Evolutionary conservation across 2,113 vertebrate genomes (phyloP).

Genomic region (Nothocercus nigrocapillus): DNA sequence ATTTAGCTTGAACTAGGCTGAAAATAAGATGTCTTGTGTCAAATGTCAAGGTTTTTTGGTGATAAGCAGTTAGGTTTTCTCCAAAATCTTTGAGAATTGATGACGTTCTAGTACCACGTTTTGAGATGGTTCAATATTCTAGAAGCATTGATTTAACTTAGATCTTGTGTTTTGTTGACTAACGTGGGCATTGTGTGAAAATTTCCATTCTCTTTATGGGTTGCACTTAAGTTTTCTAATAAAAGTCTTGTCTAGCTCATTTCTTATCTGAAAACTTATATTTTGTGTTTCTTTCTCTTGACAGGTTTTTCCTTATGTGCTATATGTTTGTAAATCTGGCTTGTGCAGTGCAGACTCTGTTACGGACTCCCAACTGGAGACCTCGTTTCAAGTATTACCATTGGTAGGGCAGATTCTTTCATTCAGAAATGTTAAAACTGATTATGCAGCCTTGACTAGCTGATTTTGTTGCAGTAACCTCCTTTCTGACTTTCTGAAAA

Average conservation of each 20-base stretch:
- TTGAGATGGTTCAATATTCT: neutral
- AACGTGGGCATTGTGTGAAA: neutral
- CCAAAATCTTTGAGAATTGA: neutral
- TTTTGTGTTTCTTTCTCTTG: neutral
- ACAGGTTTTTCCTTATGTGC: slow-evolving; percentile 98
- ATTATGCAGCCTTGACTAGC: neutral
- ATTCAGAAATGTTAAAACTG: neutral
- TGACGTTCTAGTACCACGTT: neutral
- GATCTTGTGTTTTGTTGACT: neutral
- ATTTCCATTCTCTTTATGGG: neutral
- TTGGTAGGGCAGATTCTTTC: slow-evolving; percentile 81
- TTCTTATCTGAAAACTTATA: neutral
- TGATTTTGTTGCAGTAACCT: neutral
- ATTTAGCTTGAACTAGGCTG: too few relatives aligned
- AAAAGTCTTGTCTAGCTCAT: neutral
- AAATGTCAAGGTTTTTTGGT: neutral
- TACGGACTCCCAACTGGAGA: slow-evolving; percentile 95
- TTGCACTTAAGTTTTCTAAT: neutral
- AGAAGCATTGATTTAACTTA: neutral
- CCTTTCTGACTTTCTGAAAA: neutral
- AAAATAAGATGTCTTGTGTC: too few relatives aligned
- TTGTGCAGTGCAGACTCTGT: slow-evolving; percentile 92
- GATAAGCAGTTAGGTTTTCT: neutral
- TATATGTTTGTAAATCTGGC: slow-evolving; percentile 98
- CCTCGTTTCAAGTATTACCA: slow-evolving; percentile 97